Evolutionary conservation across 2,797 vertebrate species (phyloP).

Genomic region (Gallinago solitaria): DNA sequence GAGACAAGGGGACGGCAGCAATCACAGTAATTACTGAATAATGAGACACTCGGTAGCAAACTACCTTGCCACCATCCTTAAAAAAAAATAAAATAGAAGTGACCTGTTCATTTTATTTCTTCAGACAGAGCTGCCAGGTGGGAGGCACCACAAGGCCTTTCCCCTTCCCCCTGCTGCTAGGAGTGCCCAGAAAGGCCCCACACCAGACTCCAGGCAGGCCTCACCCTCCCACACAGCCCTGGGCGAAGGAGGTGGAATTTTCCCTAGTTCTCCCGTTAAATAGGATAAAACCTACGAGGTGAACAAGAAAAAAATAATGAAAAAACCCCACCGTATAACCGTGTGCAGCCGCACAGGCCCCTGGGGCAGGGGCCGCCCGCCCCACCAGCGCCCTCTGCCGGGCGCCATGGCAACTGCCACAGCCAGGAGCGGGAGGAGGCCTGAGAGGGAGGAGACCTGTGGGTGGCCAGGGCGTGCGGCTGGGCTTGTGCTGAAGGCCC

Average conservation of each 20-base stretch:
- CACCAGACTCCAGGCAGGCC: too few relatives aligned
- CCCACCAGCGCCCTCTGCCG: background rate
- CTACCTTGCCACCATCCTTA: background rate
- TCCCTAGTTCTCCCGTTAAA: rapidly evolving
- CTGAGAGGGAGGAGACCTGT: background rate
- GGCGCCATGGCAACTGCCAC: background rate
- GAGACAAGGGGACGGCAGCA: rapidly evolving
- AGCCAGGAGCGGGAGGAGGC: background rate
- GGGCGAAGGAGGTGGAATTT: rapidly evolving
- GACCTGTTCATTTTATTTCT: background rate
- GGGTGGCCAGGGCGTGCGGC: background rate
- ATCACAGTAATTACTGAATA: rapidly evolving
- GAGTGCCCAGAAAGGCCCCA: rapidly evolving
- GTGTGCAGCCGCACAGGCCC: rapidly evolving
- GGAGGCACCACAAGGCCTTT: background rate
- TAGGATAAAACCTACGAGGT: rapidly evolving
- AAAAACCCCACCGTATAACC: rapidly evolving
- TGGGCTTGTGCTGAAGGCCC: too few relatives aligned
- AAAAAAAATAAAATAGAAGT: background rate
- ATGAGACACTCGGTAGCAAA: background rate
- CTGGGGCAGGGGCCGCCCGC: rapidly evolving
- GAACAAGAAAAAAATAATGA: too few relatives aligned
- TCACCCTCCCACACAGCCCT: too few relatives aligned
- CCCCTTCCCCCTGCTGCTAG: background rate
- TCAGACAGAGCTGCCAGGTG: background rate